Base-by-base conservation (phyloP, 2,797 vertebrate species). In the Acrocephalus scirpaceus region DNA sequence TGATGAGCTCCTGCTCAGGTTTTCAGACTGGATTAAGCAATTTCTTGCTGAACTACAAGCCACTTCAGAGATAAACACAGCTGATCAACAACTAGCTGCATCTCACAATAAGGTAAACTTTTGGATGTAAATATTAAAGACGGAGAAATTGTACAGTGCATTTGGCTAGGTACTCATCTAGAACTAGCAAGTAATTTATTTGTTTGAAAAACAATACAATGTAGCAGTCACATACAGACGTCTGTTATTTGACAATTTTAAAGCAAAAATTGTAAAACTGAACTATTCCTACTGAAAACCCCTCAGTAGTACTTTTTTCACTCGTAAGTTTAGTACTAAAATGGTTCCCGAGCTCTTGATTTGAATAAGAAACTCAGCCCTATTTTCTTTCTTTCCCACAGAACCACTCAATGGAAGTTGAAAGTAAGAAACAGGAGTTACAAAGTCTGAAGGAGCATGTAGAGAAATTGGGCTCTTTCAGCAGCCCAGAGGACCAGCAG, bases 11-110 rank as follows among this genome's bases (percentile, higher is more conserved):
- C 97, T 99, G 56, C 97, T 98, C 72, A 96, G 96, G 51, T 97
- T 99, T 94, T 99, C 98, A 50, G 98, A 98, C 65, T 99, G 98
- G 98, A 99, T 98, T 95, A 99, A 99, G 94, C 97, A 97, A 92
- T 99, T 99, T 90, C 98, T 99, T 83, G 97, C 97, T 80, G 98
- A 98, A 78, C 96, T 99, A 76, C 98, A 99, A 92, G 96, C 92
- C 36, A 98, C 98, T 67, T 98, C 98, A 66, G 98, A 98, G 96
- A 98, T 99, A 92, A 98, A 97, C 85, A 95, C 98, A 40, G 90
- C 90, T 47, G 98, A 99, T 96, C 98, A 98, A 64, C 97, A 98
- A 11, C 83, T 97, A 83, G 97, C 98, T 92, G 57, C 98, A 53
- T 93, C 96, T 71, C 97, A 98, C 76, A 98, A 99, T 94, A 98